These are phyloP conservation scores for Eudemis profundana DNA, from an alignment of 2,888 invertebrate species.

Conservation along the genomic window DNA sequence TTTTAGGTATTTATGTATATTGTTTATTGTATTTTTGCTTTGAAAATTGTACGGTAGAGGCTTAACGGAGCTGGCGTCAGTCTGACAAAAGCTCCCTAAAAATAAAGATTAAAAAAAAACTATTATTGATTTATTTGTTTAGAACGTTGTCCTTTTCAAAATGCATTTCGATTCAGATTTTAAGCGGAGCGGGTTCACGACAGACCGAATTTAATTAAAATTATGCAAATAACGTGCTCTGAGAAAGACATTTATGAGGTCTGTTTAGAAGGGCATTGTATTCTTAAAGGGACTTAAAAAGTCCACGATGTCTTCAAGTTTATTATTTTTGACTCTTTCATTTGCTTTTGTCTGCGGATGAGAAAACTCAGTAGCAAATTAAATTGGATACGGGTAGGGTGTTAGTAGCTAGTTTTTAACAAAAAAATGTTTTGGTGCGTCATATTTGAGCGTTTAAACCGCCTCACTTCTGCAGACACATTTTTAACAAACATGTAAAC, in stretches of 20 bases:
- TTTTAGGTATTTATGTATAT: no score
- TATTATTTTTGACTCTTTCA: conserved; percentile 21
- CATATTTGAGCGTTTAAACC: no score
- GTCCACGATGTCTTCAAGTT: conserved; percentile 4
- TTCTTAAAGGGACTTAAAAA: conserved; percentile 31
- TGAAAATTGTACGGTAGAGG: no score
- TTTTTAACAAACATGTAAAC: no score
- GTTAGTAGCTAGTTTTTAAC: no score
- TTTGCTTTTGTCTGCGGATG: conserved; percentile 5
- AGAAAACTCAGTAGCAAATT: background rate
- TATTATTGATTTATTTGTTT: conserved; percentile 25
- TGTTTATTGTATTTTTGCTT: no score
- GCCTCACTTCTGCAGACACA: no score
- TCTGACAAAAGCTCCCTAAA: no score
- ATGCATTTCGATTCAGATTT: conserved; percentile 34
- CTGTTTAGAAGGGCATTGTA: conserved; percentile 37
- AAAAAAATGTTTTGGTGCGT: no score
- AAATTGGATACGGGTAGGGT: background rate
- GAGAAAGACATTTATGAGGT: conserved; percentile 39
- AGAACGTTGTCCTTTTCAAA: conserved; percentile 7
- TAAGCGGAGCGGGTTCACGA: conserved; percentile 25
- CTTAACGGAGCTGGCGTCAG: no score
- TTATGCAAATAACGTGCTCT: conserved; percentile 44
- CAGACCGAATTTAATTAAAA: conserved; percentile 45
- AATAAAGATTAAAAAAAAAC: no score